phyloP scores from a whole-genome alignment of 2,797 vertebrate species.

The Coregonus ussuriensis region DNA sequence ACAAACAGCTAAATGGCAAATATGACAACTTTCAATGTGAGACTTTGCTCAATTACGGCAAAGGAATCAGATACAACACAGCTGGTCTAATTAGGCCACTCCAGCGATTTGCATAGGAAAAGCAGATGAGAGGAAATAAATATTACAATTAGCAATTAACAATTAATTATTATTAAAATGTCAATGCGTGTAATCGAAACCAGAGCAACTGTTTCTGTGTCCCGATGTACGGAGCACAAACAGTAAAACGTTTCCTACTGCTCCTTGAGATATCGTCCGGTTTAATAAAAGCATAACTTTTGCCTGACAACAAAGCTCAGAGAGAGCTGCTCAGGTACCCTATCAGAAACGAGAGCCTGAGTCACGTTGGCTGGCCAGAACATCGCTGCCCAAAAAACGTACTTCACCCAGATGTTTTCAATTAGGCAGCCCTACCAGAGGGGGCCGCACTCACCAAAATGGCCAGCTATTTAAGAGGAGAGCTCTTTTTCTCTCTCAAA shows the following conservation, averaged over 20 bases:
- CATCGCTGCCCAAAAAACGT: neutral
- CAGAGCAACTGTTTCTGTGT: slow-evolving; percentile 32
- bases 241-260: slow-evolving; percentile 34
- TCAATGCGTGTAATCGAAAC: slow-evolving; percentile 57
- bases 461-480: slow-evolving; percentile 51
- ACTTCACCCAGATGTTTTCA: slow-evolving; percentile 32
- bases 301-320: slow-evolving; percentile 46
- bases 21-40: slow-evolving; percentile 38
- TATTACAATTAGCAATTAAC: slow-evolving; percentile 43
- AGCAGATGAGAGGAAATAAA: slow-evolving; percentile 30
- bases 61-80: slow-evolving; percentile 43
- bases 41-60: slow-evolving; percentile 59
- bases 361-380: neutral
- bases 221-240: slow-evolving; percentile 25
- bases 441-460: slow-evolving; percentile 49
- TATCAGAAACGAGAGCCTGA: neutral
- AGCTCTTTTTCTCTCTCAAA: slow-evolving; percentile 50
- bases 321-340: neutral
- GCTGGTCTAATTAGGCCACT: slow-evolving; percentile 49
- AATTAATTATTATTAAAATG: slow-evolving; percentile 17
- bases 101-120: slow-evolving; percentile 47
- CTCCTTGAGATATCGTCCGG: slow-evolving; percentile 32
- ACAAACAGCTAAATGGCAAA: slow-evolving; percentile 10
- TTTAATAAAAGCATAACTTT: slow-evolving; percentile 47
- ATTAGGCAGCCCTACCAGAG: slow-evolving; percentile 22